These are phyloP conservation scores for Elysia chlorotica DNA, from an alignment of 1,140 invertebrate genomes.

Conservation along the genomic window DNA sequence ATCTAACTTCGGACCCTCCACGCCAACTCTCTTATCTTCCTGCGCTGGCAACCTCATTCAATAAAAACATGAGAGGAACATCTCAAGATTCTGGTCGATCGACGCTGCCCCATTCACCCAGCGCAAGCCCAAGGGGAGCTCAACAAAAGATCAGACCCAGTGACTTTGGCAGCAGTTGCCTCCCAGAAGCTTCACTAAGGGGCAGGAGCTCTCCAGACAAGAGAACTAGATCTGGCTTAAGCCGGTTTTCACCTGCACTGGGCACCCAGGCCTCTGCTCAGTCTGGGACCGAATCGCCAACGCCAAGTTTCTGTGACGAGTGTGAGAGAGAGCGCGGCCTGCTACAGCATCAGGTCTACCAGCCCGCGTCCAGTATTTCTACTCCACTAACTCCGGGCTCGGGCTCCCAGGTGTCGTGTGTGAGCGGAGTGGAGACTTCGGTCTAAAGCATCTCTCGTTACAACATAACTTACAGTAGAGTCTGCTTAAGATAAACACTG, in stretches of 20 bases:
- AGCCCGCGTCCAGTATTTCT: not conserved
- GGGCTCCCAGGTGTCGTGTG: not conserved
- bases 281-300: not conserved
- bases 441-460: too few relatives aligned
- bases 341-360: too few relatives aligned
- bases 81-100: conserved; percentile 13
- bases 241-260: not conserved
- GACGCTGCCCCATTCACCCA: not conserved
- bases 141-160: not conserved
- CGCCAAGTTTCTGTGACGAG: not conserved
- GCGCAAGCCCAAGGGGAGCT: not conserved
- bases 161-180: not conserved
- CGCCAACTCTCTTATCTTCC: not conserved
- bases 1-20: not conserved
- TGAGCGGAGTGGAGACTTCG: conserved; percentile 17
- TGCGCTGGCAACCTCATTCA: not conserved
- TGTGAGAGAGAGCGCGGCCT: not conserved
- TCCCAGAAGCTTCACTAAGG: too few relatives aligned
- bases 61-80: not conserved
- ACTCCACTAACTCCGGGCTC: not conserved
- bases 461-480: too few relatives aligned
- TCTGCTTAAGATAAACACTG: too few relatives aligned
- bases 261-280: not conserved
- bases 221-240: too few relatives aligned
- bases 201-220: too few relatives aligned